phyloP scores from a whole-genome alignment of 1,140 invertebrate genomes.

The Zaprionus lachaisei region DNA sequence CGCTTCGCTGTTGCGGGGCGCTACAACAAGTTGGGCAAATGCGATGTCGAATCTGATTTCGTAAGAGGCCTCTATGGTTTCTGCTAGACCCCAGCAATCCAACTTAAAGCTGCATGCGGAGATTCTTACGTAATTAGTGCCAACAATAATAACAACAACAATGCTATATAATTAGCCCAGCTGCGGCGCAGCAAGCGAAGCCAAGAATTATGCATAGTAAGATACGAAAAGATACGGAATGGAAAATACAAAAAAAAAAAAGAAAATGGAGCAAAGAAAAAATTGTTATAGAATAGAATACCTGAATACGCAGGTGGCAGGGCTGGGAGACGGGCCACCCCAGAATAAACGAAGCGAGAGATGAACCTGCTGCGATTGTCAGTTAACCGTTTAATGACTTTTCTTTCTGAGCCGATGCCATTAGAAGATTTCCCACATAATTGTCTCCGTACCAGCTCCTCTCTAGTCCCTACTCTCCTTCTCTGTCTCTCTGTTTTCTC shows the following conservation, averaged over 20 bases:
- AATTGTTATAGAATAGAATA: conserved; percentile 50
- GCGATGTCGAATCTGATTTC: conserved; percentile 53
- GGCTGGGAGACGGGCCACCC: conserved; percentile 57
- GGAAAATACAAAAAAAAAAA: conserved; percentile 41
- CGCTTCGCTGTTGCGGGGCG: conserved; percentile 68
- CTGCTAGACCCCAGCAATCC: conserved; percentile 4
- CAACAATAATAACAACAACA: conserved; percentile 65
- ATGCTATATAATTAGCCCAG: conserved; percentile 73
- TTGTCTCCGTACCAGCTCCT: conserved; percentile 43
- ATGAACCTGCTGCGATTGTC: conserved; percentile 56
- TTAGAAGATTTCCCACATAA: conserved; percentile 79
- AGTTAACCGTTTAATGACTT: conserved; percentile 77
- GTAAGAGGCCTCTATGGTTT: conserved; percentile 38
- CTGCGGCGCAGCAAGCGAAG: conserved; percentile 44
- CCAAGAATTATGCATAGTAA: conserved; percentile 64
- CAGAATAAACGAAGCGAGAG: conserved; percentile 18
- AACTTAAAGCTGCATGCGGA: conserved; percentile 46
- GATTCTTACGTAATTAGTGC: conserved; percentile 74
- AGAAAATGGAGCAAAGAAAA: conserved; percentile 41
- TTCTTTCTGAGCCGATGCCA: conserved; percentile 53
- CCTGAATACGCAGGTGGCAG: conserved; percentile 26
- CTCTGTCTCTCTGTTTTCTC: conserved; percentile 25
- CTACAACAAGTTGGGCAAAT: conserved; percentile 38
- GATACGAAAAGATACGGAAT: conserved; percentile 28
- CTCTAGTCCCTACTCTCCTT: conserved; percentile 1